These are phyloP conservation scores for Itoplectis maculator DNA, from an alignment of 2,888 invertebrate genomes.

Conservation along the genomic window DNA sequence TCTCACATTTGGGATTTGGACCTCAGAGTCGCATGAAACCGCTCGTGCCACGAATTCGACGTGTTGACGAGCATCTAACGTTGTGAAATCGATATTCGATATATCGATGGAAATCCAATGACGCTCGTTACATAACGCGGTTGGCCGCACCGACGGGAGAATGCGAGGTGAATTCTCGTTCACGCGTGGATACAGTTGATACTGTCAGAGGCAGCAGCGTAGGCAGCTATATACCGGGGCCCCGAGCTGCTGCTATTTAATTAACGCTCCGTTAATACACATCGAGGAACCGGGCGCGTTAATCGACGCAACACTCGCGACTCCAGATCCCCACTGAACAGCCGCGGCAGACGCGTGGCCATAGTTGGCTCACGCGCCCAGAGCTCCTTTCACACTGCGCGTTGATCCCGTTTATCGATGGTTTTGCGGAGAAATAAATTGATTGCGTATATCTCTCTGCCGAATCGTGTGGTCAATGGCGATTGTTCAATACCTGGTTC, in stretches of 20 bases:
- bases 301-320: constrained; percentile 35
- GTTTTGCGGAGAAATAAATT: not conserved
- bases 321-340: not conserved
- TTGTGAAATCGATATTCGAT: constrained; percentile 15
- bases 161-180: constrained; percentile 1
- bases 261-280: constrained; percentile 54
- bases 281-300: constrained; percentile 23
- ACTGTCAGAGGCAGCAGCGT: constrained; percentile 1
- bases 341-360: constrained; percentile 1
- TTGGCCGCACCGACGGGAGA: not conserved
- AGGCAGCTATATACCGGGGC: not conserved
- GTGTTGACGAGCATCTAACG: constrained; percentile 10
- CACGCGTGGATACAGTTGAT: not conserved
- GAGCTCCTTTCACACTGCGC: not conserved
- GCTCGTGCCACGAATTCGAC: not conserved
- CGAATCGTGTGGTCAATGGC: too few relatives aligned
- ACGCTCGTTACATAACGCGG: constrained; percentile 35
- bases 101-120: constrained; percentile 28
- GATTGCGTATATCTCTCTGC: not conserved
- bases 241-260: constrained; percentile 33
- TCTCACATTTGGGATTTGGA: too few relatives aligned
- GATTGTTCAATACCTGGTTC: too few relatives aligned
- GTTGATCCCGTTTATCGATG: not conserved
- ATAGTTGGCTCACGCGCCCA: not conserved
- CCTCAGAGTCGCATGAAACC: too few relatives aligned